Evolutionary conservation across 2,888 invertebrate species (phyloP), one percentile per base, ranked within the genome.

Genomic region (Mechanitis messenoides): DNA sequence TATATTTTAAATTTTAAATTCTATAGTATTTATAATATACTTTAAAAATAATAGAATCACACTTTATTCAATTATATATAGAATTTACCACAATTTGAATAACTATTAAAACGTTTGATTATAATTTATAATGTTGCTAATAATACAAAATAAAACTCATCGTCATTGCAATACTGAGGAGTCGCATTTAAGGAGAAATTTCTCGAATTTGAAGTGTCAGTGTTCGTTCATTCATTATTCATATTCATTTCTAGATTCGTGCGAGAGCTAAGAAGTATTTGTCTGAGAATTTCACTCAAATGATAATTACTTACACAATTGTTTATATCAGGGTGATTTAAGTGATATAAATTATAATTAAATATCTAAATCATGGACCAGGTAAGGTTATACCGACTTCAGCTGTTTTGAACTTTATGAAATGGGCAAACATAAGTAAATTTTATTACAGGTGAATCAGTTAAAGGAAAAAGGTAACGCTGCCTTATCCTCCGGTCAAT

Each of bases 391-490:
- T 84, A 76, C 73, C 72, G 68, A 74, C 74, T 71, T 64, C 55
- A 59, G 71, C 69, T 74, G 71, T 71, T 73, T 67, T 63, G 38
- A 47, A 58, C 46, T 33, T 63, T 65, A 59, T 69, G 63, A 46
- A 61, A 33, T 31, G 58, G 46, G n/a, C 53, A 53, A 53, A 62
- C 59, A 53, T 58, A 67, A 61, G 28, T 45, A 20, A 45, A 64
- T 58, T 28, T 66, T 64, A 67, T 87, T 85, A 67, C 80, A 97
- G 97, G 95, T 95, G 70, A 92, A 94, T 77, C 92, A 91, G 74
- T 91, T 97, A 68, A 98, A 98, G 83, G 95, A 95, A 75, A 94
- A 94, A 84, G 98, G 97, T 68, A 98, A 98, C 81, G 92, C 93
- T 42, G 96, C 97, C 31, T 88, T 98, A 71, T 92, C 94, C 66